A percentile compares a stretch with the other conserved stretches of the same genome.
Conservation (phyloP, 92 coral and sea anemone species). For the Metridium senile region DNA sequence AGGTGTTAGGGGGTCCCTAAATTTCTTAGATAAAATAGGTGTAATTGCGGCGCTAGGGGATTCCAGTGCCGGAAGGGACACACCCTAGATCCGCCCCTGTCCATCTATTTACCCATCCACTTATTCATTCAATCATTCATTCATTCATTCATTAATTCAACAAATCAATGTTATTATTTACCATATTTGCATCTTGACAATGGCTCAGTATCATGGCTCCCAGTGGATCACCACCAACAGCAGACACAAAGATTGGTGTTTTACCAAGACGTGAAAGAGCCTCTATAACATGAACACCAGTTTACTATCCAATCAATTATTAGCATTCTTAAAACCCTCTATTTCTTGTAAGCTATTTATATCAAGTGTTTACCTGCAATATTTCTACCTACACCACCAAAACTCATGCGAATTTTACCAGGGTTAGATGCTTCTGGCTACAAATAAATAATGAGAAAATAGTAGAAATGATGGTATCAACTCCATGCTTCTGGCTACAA, state of each 20-base stretch:
- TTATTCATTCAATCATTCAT: neutral
- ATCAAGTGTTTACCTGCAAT: constrained; percentile 77
- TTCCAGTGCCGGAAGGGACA: too few species aligned
- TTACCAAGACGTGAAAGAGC: constrained; percentile 88
- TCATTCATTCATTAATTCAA: neutral
- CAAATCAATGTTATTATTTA: constrained; percentile 10
- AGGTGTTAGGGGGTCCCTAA: too few species aligned
- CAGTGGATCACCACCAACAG: constrained; percentile 92
- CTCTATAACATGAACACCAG: constrained; percentile 44
- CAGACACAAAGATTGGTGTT: constrained; percentile 87
- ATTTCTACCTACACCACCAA: constrained; percentile 97
- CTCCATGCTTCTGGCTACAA: too few species aligned
- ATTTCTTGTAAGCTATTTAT: too few species aligned
- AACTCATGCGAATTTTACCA: constrained; percentile 86
- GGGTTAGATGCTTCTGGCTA: constrained; percentile 94
- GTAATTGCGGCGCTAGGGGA: too few species aligned
- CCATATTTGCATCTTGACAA: constrained; percentile 80
- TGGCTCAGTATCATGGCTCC: constrained; percentile 88
- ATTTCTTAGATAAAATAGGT: too few species aligned
- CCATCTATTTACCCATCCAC: neutral
- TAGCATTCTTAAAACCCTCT: too few species aligned
- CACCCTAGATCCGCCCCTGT: too few species aligned
- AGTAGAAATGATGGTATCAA: too few species aligned
- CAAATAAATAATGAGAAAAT: neutral
- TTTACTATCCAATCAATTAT: too few species aligned